These are phyloP conservation scores for Elanus axillaris DNA, from an alignment of 2,113 vertebrate genomes.

Conservation along the genomic window DNA sequence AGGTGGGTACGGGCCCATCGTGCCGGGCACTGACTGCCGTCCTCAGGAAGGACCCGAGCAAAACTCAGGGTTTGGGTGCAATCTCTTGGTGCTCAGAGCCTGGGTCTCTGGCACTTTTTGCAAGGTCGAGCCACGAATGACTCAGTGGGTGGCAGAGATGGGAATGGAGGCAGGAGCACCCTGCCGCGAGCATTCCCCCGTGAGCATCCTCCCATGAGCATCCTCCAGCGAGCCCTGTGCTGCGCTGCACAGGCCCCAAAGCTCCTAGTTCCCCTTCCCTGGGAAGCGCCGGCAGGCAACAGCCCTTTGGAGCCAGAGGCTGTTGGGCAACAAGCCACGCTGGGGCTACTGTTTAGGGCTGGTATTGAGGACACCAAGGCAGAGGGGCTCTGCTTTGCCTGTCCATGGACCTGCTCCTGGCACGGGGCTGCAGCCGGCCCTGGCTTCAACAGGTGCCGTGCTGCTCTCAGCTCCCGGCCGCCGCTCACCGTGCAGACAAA, in stretches of 20 bases:
- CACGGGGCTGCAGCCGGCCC: fast-evolving
- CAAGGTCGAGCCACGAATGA: not conserved
- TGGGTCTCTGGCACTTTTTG: not conserved
- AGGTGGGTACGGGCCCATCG: fast-evolving
- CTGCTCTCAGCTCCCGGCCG: not conserved
- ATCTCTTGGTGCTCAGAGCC: not conserved
- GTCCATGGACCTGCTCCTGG: fast-evolving
- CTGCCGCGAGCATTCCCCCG: not conserved
- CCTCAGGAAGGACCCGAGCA: not conserved
- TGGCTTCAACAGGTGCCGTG: not conserved
- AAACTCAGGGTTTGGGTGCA: not conserved
- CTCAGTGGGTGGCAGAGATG: not conserved
- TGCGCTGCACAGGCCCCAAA: fast-evolving
- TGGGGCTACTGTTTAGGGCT: fast-evolving
- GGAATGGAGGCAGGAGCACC: not conserved
- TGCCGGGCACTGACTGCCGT: fast-evolving
- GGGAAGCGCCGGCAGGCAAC: fast-evolving
- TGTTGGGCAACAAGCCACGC: fast-evolving
- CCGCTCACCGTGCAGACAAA: not conserved
- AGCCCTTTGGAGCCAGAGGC: not conserved
- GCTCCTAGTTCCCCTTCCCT: not conserved
- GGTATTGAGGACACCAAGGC: fast-evolving
- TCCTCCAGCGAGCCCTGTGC: fast-evolving
- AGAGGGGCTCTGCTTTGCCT: not conserved
- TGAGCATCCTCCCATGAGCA: not conserved